Evolutionary conservation across 2,888 invertebrate genomes (phyloP), one percentile per base, ranked within the genome.

Genomic region (Leptarthrus brevirostris): DNA sequence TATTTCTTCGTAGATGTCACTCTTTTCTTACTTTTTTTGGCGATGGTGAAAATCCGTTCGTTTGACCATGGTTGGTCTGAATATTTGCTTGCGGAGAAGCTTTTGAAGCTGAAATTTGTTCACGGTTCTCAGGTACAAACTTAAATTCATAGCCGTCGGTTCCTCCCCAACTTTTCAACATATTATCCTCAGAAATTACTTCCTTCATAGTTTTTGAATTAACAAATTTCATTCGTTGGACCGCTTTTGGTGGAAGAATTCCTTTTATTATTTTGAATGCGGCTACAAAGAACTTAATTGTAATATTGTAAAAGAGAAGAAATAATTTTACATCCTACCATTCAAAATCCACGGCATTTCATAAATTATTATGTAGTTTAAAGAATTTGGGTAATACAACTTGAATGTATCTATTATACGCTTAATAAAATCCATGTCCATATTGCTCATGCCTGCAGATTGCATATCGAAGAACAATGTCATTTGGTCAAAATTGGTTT

Each of bases 261-360:
- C 91, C 87, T 84, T 96, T 97, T 6, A 97, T 92, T 52, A 97
- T 89, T 86, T 93, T 96, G 85, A 97, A 97, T 0, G 94, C 94
- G 77, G 97, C 95, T 93, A 81, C 75, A 86, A 86, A n/a, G 72
- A 74, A 75, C 75, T 71, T 54, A 53, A 49, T 47, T 14, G n/a
- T 47, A 16, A 16, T 66, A 14, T 49, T 26, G 14, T 14, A 14
- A 12, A 6, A n/a, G 20, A 8, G 6, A 24, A 14, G n/a, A 5
- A 16, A n/a, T 0, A 26, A 24, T 47, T 0, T 14, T n/a, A 16
- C 16, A 47, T 82, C 86, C 86, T 86, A 92, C 92, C 91, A 80
- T 92, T 95, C 75, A 97, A 85, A 0, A 97, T 90, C 97, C 97
- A 97, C 0, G 97, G 95, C 93, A 97, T 94, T 82, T 97, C 96